Evolutionary conservation across 2,888 invertebrate species (phyloP), one percentile per base, ranked within the genome.

Genomic region (Leptinotarsa tumamoca): DNA sequence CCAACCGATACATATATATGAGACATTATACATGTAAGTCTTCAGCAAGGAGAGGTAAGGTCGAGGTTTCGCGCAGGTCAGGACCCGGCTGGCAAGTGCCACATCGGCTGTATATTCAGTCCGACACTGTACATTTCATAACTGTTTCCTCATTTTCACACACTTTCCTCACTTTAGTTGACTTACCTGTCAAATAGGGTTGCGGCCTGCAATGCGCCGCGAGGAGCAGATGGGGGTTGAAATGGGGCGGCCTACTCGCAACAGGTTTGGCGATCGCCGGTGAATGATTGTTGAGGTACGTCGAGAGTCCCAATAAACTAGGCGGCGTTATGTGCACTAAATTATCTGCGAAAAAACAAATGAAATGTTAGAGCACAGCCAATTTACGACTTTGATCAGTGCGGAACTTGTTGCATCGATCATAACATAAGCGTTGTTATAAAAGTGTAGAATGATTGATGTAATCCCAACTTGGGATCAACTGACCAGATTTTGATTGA

Each of bases 181-280:
- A 49, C 79, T 78, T 86, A 94, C 95, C 94, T 89, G 93, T 92
- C 83, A 96, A 91, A 87, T 96, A 97, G 58, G 96, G 96, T 88
- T 95, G 94, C 78, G 92, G 92, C 83, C 93, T 90, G 86, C 96
- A 94, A 87, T 96, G 96, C 56, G 95, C 94, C 85, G 96, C 93
- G 79, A 95, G 89, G 85, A 97, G 93, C 78, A 95, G 68, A 89
- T 95, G 96, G 84, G 94, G 94, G 82, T 95, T 93, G 85, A 94
- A 94, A 87, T 90, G 78, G 21, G 82, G 81, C 56, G 83, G 83
- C 80, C 95, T 91, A 89, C 95, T 93, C 73, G 96, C 95, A 84
- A 96, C 95, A 17, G 96, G 96, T 89, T 96, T 96, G 70, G 95
- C 95, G 86, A 96, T 93, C 88, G 91, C 91, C 63, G 79, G 76